These are phyloP conservation scores for Drosophila nannoptera DNA, from an alignment of 1,140 invertebrate species.

Conservation along the genomic window DNA sequence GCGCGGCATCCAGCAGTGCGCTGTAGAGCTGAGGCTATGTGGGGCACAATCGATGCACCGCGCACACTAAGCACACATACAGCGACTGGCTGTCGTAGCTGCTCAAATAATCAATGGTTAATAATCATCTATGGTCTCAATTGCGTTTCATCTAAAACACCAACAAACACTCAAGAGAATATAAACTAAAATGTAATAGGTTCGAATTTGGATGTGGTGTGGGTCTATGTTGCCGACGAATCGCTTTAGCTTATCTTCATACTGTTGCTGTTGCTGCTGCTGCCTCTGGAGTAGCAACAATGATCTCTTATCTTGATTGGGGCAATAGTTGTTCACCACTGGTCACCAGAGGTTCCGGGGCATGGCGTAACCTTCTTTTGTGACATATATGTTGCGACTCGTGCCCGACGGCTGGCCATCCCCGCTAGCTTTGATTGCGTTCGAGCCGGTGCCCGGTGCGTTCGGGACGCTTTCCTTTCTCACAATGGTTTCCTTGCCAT, in stretches of 20 bases:
- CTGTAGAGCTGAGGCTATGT: constrained; percentile 21
- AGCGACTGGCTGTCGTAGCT: constrained; percentile 9
- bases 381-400: constrained; percentile 74
- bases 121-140: constrained; percentile 77
- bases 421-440: not conserved
- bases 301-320: constrained; percentile 70
- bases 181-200: constrained; percentile 76
- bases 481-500: constrained; percentile 69
- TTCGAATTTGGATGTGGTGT: constrained; percentile 72
- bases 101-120: constrained; percentile 59
- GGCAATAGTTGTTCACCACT: constrained; percentile 75
- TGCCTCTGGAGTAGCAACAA: constrained; percentile 42
- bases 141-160: constrained; percentile 79
- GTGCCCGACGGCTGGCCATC: constrained; percentile 12
- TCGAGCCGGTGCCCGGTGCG: not conserved
- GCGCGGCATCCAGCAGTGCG: constrained; percentile 4
- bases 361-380: constrained; percentile 79
- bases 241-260: constrained; percentile 60
- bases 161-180: constrained; percentile 75
- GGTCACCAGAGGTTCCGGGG: constrained; percentile 79
- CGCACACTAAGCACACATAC: constrained; percentile 19
- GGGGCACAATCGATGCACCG: not conserved
- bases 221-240: constrained; percentile 73
- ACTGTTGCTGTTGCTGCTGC: constrained; percentile 44
- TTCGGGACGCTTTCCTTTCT: constrained; percentile 40